phyloP scores from a whole-genome alignment of 2,888 invertebrate genomes.

The Seladonia tumulorum region DNA sequence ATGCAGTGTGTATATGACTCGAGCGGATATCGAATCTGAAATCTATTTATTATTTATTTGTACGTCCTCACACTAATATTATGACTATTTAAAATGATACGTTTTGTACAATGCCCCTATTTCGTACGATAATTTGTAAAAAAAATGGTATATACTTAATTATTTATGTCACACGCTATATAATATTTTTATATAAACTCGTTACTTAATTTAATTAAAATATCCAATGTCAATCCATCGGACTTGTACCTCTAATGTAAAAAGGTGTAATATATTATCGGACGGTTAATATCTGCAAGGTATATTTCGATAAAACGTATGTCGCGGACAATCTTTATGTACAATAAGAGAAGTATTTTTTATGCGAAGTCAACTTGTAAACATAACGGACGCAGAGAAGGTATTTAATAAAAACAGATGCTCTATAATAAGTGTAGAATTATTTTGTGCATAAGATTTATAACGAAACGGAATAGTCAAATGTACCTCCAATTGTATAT shows the following conservation, averaged over 20 bases:
- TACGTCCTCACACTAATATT: constrained; percentile 76
- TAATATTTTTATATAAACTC: constrained; percentile 77
- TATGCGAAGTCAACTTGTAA: constrained; percentile 80
- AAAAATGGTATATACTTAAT: constrained; percentile 78
- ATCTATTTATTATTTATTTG: constrained; percentile 84
- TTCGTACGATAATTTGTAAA: constrained; percentile 80
- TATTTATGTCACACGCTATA: constrained; percentile 81
- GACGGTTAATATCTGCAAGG: constrained; percentile 57
- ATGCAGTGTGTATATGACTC: constrained; percentile 76
- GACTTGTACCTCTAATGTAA: constrained; percentile 79
- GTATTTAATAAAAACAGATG: constrained; percentile 73
- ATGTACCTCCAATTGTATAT: constrained; percentile 79
- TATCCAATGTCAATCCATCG: constrained; percentile 75
- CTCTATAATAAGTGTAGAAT: constrained; percentile 71
- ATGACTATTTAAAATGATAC: constrained; percentile 78
- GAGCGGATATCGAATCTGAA: constrained; percentile 75
- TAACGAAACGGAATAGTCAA: constrained; percentile 80
- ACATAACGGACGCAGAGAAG: constrained; percentile 73
- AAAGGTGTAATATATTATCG: constrained; percentile 81
- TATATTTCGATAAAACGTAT: constrained; percentile 43
- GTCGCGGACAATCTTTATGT: constrained; percentile 70
- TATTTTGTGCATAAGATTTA: constrained; percentile 76
- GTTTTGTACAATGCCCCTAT: constrained; percentile 79
- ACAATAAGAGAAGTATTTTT: constrained; percentile 77
- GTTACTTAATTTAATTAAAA: constrained; percentile 81